Conservation (phyloP, 2,888 invertebrate genomes). For the Drosophila parthenogenetica region DNA sequence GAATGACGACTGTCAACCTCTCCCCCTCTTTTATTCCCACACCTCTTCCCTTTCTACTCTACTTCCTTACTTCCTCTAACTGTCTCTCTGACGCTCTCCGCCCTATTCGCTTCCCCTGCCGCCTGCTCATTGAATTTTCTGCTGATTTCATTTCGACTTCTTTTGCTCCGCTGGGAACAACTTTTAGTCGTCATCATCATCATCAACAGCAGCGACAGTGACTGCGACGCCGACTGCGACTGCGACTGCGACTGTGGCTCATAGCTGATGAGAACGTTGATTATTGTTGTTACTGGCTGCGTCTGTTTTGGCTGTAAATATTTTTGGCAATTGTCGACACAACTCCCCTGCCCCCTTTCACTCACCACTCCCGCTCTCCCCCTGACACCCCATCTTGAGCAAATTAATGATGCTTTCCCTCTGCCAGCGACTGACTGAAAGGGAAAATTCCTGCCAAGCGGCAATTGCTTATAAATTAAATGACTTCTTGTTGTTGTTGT, state of each 20-base stretch:
- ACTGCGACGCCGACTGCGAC: conserved; percentile 2
- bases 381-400: conserved; percentile 37
- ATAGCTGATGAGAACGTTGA: conserved; percentile 54
- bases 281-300: conserved; percentile 48
- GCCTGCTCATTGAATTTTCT: conserved; percentile 81
- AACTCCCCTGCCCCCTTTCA: conserved; percentile 2
- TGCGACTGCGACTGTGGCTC: conserved; percentile 23
- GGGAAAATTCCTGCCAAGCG: conserved; percentile 57
- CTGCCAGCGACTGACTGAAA: conserved; percentile 41
- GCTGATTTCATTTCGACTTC: conserved; percentile 84
- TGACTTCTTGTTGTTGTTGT: conserved; percentile 54
- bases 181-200: conserved; percentile 62
- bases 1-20: conserved; percentile 32
- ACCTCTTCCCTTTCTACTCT: too few relatives aligned
- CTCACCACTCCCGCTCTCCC: background rate
- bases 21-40: conserved; percentile 1
- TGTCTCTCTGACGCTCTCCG: background rate
- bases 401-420: conserved; percentile 78
- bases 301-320: conserved; percentile 80
- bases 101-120: conserved; percentile 26
- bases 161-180: conserved; percentile 81
- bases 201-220: conserved; percentile 2
- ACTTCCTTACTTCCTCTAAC: too few relatives aligned
- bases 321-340: conserved; percentile 76
- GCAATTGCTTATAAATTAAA: conserved; percentile 78